phyloP scores from a whole-genome alignment of 2,888 invertebrate genomes.

The Omphaloscelis lunosa region DNA sequence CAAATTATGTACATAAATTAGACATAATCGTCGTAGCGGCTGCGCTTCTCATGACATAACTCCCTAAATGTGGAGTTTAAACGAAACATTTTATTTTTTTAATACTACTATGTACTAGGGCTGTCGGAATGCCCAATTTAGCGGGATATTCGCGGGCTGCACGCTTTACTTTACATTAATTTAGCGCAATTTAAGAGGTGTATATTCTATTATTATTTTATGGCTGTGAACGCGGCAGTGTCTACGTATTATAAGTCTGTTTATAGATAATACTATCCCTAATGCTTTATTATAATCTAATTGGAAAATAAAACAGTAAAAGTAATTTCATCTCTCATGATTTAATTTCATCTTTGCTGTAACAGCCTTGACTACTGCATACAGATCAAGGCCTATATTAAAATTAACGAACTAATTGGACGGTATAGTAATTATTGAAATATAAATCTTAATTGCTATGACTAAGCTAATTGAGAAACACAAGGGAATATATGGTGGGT shows the following conservation, averaged over 20 bases:
- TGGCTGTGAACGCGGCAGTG: no score
- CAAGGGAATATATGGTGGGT: neutral
- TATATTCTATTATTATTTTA: neutral
- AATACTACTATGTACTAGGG: conserved; percentile 39
- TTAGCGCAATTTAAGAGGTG: neutral
- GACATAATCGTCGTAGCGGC: conserved; percentile 72
- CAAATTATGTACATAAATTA: conserved; percentile 80
- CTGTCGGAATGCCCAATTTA: conserved; percentile 5
- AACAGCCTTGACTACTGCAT: neutral
- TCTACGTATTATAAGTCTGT: neutral
- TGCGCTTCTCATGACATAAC: conserved; percentile 66
- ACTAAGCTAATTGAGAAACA: conserved; percentile 25
- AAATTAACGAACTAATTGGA: conserved; percentile 28
- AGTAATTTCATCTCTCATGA: neutral
- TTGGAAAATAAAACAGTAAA: neutral
- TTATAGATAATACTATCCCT: neutral
- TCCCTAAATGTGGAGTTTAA: conserved; percentile 64
- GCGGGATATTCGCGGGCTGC: neutral
- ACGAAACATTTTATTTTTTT: conserved; percentile 61
- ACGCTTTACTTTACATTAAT: neutral
- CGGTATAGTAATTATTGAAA: conserved; percentile 21
- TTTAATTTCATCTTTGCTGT: neutral
- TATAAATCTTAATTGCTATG: conserved; percentile 34
- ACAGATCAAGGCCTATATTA: conserved; percentile 11
- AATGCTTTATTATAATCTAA: neutral